Base-by-base conservation (phyloP, 2,888 invertebrate species). In the Lasioglossum malachurum region DNA sequence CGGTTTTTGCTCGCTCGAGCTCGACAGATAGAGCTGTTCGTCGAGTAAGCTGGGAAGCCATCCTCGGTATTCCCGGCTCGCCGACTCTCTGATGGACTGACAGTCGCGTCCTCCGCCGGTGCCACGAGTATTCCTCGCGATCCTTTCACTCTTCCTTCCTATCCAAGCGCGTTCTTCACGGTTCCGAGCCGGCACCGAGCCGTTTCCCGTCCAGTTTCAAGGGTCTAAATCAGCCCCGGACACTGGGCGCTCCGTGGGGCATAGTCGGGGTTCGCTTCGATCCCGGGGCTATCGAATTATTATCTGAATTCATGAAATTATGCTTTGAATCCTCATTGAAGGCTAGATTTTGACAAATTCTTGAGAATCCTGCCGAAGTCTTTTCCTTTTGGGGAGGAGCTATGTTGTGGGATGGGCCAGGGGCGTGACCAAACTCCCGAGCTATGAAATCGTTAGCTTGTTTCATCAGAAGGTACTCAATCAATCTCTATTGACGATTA, bases 41-140 rank as follows among this genome's bases (percentile, higher is more conserved):
- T 89, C 91, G 91, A 92, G 93, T 92, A 93, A 94, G 94, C 91
- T 87, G 89, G 87, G 90, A 92, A 93, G 93, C 93, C 93, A 92
- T 93, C 93, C 91, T 89, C 90, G 93, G 93, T 92, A 94, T 94
- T 94, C 93, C 89, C 91, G 91, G 91, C 93, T 93, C 92, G 93
- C 92, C 91, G 89, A 44, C 88, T 89, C 89, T 82, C 89, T 87
- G 90, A 91, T 83, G 89, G 91, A 93, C 93, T 93, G 93, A 94
- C 93, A 93, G 92, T 92, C 92, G 91, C 92, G 91, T 92, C 91
- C 91, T 92, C 91, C 91, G 87, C 89, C 79, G 57, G 89, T 90
- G 91, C 90, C 92, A 89, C 90, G 87, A 91, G 84, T 81, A 88
- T 86, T 83, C 87, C 64, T 77, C 78, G 83, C 88, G 90, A 89